phyloP scores from a whole-genome alignment of 2,797 vertebrate species.

The Schizopygopsis pylzovi region DNA sequence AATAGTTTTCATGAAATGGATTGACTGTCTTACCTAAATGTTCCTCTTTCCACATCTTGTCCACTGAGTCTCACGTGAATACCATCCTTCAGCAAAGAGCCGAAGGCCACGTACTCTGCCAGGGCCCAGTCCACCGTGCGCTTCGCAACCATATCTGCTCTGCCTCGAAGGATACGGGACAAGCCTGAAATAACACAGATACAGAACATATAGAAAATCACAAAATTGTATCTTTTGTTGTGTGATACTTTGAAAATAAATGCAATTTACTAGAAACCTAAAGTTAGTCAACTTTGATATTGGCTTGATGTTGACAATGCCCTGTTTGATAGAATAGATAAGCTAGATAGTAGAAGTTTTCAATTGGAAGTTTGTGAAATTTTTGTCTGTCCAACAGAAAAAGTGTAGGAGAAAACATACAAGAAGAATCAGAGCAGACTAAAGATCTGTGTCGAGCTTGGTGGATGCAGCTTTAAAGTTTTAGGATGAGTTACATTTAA shows the following conservation, averaged over 20 bases:
- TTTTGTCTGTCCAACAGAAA: too few relatives aligned
- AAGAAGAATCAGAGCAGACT: background rate
- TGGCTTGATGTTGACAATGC: background rate
- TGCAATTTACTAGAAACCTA: background rate
- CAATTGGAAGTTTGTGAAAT: too few relatives aligned
- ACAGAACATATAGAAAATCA: background rate
- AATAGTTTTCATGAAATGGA: background rate
- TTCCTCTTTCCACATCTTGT: constrained; percentile 92
- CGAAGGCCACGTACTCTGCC: constrained; percentile 92
- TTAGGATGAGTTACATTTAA: background rate
- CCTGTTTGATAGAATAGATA: background rate
- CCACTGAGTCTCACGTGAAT: constrained; percentile 87
- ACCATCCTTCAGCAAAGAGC: constrained; percentile 86
- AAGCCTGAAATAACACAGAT: constrained; percentile 72
- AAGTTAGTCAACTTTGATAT: background rate
- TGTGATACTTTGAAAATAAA: background rate
- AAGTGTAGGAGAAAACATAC: background rate
- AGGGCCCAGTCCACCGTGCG: constrained; percentile 90
- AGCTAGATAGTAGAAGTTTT: background rate
- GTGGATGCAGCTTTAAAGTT: too few relatives aligned
- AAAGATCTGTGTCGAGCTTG: background rate
- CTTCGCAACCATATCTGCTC: constrained; percentile 83
- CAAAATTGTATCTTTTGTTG: background rate
- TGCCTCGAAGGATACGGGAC: constrained; percentile 86
- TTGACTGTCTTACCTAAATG: constrained; percentile 83